Evolutionary conservation across 2,888 invertebrate species (phyloP), one percentile per base, ranked within the genome.

Genomic region (Amiota communis): DNA sequence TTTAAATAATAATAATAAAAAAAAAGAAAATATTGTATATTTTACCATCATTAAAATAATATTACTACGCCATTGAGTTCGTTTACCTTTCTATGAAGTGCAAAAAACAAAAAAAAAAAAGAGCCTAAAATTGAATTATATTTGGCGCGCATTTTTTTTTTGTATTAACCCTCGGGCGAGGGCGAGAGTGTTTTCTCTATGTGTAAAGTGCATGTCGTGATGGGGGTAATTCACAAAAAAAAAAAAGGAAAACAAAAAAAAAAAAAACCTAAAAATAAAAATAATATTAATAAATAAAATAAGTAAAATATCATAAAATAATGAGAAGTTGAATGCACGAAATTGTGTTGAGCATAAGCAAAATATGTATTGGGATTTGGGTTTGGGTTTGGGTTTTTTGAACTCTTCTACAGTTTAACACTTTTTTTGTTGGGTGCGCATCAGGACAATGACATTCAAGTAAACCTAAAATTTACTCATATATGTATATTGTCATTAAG

Each of bases 21-120:
- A 10, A 11, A 47, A 46, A 12, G 9, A 63, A 64, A 12, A 36
- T 47, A 64, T 47, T 47, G n/a, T 36, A 64, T 15, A n/a, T n/a
- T n/a, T n/a, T 17, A 47, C 23, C 8, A 68, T 57, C 9, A 61
- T 46, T 51, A 68, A 49, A 65, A 78, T 6, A 36, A 36, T 36
- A 36, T 36, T 36, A 78, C 78, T 74, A 78, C 78, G 78, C 76
- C 78, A 72, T 78, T 71, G 73, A 64, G 76, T 76, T 77, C 77
- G 74, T 72, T 75, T 75, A 77, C 77, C 76, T 51, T 36, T 46
- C 13, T 11, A 17, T 9, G 17, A 6, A 17, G 59, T 59, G 59
- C 8, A 36, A 36, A 36, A 36, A 36, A 23, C 23, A 23, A 23
- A 1, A 36, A 36, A 1, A 3, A 36, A 36, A 36, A 36, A 36